Conservation (phyloP, 2,797 vertebrate genomes). For the Gambelia wislizenii region DNA sequence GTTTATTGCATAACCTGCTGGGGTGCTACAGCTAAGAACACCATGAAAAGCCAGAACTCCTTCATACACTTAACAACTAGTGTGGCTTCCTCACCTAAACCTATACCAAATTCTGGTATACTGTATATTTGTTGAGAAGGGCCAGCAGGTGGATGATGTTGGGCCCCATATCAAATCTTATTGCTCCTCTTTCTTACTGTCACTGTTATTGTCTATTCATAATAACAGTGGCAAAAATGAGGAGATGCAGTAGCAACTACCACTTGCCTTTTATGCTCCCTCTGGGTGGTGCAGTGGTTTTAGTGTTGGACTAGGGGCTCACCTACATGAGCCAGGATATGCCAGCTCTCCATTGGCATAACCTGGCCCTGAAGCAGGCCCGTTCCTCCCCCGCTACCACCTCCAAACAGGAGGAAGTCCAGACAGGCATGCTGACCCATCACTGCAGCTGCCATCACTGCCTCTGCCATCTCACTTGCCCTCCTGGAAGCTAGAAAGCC, state of each 20-base stretch:
- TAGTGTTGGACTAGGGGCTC: too few relatives aligned
- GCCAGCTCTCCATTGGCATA: too few relatives aligned
- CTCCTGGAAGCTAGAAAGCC: too few relatives aligned
- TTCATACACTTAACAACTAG: constrained; percentile 14
- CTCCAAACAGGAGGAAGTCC: too few relatives aligned
- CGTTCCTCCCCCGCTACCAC: too few relatives aligned
- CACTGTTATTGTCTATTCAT: too few relatives aligned
- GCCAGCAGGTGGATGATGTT: not conserved
- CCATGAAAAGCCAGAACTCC: constrained; percentile 24
- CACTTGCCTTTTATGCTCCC: not conserved
- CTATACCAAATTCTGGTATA: constrained; percentile 48
- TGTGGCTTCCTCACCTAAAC: constrained; percentile 4
- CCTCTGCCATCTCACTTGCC: too few relatives aligned
- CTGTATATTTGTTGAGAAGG: not conserved
- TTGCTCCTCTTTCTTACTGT: not conserved
- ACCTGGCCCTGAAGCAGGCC: too few relatives aligned
- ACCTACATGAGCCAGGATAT: too few relatives aligned
- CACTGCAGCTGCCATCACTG: too few relatives aligned
- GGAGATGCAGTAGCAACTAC: not conserved
- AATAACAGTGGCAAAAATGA: not conserved
- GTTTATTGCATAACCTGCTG: constrained; percentile 35
- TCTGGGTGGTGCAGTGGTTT: not conserved
- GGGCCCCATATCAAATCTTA: not conserved
- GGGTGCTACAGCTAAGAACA: constrained; percentile 44
- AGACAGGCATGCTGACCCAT: too few relatives aligned